Evolutionary conservation across 2,888 invertebrate genomes (phyloP).

Genomic region (Eudasyphora cyanicolor): DNA sequence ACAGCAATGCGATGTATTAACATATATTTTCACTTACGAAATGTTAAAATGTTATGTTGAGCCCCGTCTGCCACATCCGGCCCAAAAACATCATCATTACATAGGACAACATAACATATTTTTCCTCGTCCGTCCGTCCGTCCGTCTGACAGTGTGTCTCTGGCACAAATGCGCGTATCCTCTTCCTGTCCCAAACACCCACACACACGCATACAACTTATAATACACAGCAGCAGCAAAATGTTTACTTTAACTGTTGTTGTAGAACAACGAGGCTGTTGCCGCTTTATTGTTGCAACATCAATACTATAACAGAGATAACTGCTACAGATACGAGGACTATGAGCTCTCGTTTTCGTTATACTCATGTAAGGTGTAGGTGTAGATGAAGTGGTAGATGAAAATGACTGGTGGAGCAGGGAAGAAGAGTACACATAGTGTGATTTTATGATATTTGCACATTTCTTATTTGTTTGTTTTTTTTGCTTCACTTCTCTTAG

Average conservation of each 20-base stretch:
- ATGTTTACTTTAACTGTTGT: slow-evolving; percentile 41
- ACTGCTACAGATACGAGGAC: slow-evolving; percentile 6
- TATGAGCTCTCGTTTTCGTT: too few relatives aligned
- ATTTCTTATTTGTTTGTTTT: slow-evolving; percentile 51
- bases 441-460: slow-evolving; percentile 62
- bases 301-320: slow-evolving; percentile 22
- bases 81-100: slow-evolving; percentile 1
- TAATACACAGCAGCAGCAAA: background rate
- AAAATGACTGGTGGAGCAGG: background rate
- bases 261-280: slow-evolving; percentile 22
- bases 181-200: background rate
- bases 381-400: background rate
- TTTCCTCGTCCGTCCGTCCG: slow-evolving; percentile 25
- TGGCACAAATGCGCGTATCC: slow-evolving; percentile 4
- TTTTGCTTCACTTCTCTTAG: background rate
- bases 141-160: too few relatives aligned
- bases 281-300: slow-evolving; percentile 42
- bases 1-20: background rate
- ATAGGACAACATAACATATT: background rate
- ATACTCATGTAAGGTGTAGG: background rate
- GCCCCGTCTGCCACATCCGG: background rate
- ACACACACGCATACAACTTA: background rate
- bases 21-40: slow-evolving; percentile 8
- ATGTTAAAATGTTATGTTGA: too few relatives aligned
- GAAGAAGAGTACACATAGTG: slow-evolving; percentile 21